phyloP scores from a whole-genome alignment of 2,888 invertebrate genomes.

The Beris morrisii region DNA sequence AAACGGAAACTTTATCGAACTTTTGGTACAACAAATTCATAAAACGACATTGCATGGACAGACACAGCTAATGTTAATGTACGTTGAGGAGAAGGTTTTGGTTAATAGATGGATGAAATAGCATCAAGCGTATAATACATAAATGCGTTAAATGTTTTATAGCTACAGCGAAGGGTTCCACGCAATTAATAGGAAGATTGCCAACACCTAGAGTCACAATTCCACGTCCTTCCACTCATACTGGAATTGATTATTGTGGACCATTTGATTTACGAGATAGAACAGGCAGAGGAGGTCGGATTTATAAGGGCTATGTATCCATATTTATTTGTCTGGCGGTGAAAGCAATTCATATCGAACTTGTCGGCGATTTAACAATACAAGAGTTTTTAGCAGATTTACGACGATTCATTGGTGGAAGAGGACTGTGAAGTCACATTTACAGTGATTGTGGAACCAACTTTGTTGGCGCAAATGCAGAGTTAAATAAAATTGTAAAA shows the following conservation, averaged over 20 bases:
- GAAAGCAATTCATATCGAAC: slow-evolving; percentile 39
- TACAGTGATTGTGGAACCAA: slow-evolving; percentile 46
- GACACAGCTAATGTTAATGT: too few species aligned
- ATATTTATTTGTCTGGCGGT: slow-evolving; percentile 43
- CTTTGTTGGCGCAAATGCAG: slow-evolving; percentile 44
- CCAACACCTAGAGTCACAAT: too few species aligned
- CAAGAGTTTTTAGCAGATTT: slow-evolving; percentile 43
- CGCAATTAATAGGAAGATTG: too few species aligned
- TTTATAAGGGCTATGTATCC: slow-evolving; percentile 42
- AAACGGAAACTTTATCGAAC: too few species aligned
- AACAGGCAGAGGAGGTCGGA: slow-evolving; percentile 36
- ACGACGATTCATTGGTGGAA: slow-evolving; percentile 42
- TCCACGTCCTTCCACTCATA: slow-evolving; percentile 36
- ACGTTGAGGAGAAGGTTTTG: too few species aligned
- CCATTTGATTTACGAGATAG: slow-evolving; percentile 35
- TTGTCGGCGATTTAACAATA: slow-evolving; percentile 36
- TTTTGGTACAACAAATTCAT: too few species aligned
- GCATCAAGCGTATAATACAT: too few species aligned
- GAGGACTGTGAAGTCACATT: slow-evolving; percentile 42
- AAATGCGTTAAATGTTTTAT: too few species aligned
- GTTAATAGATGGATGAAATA: too few species aligned
- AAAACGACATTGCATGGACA: too few species aligned
- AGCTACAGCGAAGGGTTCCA: too few species aligned
- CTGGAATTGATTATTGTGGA: slow-evolving; percentile 41
- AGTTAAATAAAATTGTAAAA: slow-evolving; percentile 1